Conservation (phyloP, 2,797 vertebrate species). For the Lindbergichthys nudifrons region DNA sequence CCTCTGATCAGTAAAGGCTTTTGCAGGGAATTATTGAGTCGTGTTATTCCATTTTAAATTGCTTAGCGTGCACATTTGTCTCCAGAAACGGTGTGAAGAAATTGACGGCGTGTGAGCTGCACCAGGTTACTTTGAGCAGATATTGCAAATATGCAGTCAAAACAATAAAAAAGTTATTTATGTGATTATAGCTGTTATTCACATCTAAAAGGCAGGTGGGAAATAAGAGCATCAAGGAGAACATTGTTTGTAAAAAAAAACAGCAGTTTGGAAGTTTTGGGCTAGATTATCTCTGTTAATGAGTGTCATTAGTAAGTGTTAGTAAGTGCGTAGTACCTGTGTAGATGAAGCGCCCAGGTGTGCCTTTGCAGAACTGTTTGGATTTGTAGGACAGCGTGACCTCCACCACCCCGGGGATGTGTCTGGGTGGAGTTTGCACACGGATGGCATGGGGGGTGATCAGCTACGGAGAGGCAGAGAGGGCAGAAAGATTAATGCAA, state of each 20-base stretch:
- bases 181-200: slow-evolving; percentile 24
- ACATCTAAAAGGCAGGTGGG: background rate
- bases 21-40: slow-evolving; percentile 66
- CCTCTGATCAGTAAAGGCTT: slow-evolving; percentile 48
- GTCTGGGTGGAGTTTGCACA: slow-evolving; percentile 93
- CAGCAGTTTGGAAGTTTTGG: background rate
- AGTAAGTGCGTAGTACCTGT: slow-evolving; percentile 87
- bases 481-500: slow-evolving; percentile 60
- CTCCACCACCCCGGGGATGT: slow-evolving; percentile 95
- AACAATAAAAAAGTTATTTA: slow-evolving; percentile 33
- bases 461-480: slow-evolving; percentile 83
- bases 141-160: slow-evolving; percentile 34
- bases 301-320: slow-evolving; percentile 25
- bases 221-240: slow-evolving; percentile 27
- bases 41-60: slow-evolving; percentile 66
- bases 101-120: slow-evolving; percentile 29
- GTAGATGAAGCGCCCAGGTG: slow-evolving; percentile 98
- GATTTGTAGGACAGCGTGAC: slow-evolving; percentile 99
- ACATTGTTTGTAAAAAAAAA: slow-evolving; percentile 1
- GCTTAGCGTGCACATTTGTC: slow-evolving; percentile 64
- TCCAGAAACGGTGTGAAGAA: slow-evolving; percentile 14
- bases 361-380: slow-evolving; percentile 99
- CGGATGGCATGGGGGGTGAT: slow-evolving; percentile 98
- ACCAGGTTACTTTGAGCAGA: slow-evolving; percentile 44
- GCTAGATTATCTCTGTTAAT: slow-evolving; percentile 12